These are phyloP conservation scores for Lophochroa leadbeateri DNA, from an alignment of 2,113 vertebrate genomes.

Conservation along the genomic window DNA sequence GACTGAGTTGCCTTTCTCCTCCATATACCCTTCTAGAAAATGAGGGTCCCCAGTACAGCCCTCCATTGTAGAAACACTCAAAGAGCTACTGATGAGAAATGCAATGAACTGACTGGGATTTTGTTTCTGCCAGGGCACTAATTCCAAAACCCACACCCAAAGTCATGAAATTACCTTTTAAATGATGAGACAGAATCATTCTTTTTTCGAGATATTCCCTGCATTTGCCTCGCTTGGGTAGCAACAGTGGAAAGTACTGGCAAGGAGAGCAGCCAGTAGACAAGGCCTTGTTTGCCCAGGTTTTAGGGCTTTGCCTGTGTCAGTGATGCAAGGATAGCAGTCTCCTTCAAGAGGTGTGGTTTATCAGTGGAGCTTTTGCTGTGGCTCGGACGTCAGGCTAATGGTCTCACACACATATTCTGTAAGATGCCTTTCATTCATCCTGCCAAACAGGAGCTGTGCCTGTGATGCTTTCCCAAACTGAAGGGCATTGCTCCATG, in stretches of 20 bases:
- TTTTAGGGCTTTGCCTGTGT: slow-evolving; percentile 16
- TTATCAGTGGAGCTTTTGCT: slow-evolving; percentile 44
- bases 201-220: background rate
- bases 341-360: slow-evolving; percentile 43
- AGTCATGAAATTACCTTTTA: slow-evolving; percentile 7
- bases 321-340: slow-evolving; percentile 33
- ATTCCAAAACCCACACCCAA: slow-evolving; percentile 36
- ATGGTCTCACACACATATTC: slow-evolving; percentile 29
- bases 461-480: slow-evolving; percentile 50
- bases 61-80: background rate
- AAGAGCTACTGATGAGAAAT: slow-evolving; percentile 18
- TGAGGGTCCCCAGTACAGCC: background rate
- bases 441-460: slow-evolving; percentile 45
- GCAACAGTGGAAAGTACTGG: background rate
- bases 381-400: background rate
- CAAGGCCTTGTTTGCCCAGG: slow-evolving; percentile 11
- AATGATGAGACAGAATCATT: background rate
- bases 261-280: background rate
- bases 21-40: background rate
- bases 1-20: background rate
- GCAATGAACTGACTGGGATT: background rate
- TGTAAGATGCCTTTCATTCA: slow-evolving; percentile 62
- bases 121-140: background rate
- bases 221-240: background rate
- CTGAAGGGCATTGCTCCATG: slow-evolving; percentile 56